Evolutionary conservation across 2,113 vertebrate genomes (phyloP).

Genomic region (Arvicanthis niloticus): DNA sequence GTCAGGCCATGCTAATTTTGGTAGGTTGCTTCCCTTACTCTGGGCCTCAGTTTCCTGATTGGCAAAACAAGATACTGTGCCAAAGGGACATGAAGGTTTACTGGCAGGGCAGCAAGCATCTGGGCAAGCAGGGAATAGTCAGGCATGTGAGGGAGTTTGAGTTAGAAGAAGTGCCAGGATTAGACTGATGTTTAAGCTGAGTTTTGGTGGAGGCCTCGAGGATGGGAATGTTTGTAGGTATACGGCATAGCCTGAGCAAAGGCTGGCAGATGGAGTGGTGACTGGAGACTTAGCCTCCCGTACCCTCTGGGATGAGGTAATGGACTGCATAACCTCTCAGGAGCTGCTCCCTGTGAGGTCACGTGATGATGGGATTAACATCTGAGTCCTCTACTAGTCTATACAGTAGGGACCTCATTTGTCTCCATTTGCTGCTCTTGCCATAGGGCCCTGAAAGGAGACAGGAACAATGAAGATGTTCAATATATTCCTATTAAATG

Average conservation of each 20-base stretch:
- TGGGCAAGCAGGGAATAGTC: background rate
- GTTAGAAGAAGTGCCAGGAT: conserved; percentile 25
- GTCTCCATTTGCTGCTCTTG: background rate
- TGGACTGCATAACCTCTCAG: conserved; percentile 45
- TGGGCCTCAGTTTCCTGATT: conserved; percentile 26
- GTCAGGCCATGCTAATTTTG: background rate
- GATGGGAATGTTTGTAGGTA: conserved; percentile 24
- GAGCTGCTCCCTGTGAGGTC: background rate
- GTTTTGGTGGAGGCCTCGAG: background rate
- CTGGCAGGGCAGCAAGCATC: background rate
- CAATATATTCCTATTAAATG: conserved; percentile 24
- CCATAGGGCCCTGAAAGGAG: background rate
- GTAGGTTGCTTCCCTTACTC: background rate
- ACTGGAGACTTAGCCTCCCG: conserved; percentile 36
- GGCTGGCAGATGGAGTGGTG: conserved; percentile 16
- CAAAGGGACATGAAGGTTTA: background rate
- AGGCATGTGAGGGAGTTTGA: background rate
- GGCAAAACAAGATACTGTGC: conserved; percentile 29
- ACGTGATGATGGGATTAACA: conserved; percentile 37
- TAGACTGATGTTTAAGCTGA: background rate
- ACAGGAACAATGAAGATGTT: conserved; percentile 2
- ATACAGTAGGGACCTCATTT: background rate
- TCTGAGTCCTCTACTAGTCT: conserved; percentile 30
- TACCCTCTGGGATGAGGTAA: conserved; percentile 42
- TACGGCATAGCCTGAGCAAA: conserved; percentile 9